Conservation (phyloP, 2,888 invertebrate species). For the Bombylius major region DNA sequence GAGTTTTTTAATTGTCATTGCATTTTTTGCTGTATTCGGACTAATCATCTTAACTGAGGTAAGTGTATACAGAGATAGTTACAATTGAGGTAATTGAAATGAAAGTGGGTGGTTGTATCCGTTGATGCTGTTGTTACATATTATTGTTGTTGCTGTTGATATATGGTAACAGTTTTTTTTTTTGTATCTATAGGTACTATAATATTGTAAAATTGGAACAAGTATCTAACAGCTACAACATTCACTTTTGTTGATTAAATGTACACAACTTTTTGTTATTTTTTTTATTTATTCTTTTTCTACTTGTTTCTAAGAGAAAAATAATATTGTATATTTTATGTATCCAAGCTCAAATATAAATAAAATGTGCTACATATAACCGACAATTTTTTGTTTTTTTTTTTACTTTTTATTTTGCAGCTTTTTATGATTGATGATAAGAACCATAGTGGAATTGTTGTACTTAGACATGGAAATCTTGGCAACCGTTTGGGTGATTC, state of each 20-base stretch:
- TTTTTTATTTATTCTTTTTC: not conserved
- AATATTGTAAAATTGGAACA: too few species aligned
- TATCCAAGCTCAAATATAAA: too few species aligned
- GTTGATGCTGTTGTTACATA: too few species aligned
- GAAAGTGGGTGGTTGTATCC: too few species aligned
- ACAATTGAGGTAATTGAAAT: too few species aligned
- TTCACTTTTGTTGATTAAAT: not conserved
- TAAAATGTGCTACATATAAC: too few species aligned
- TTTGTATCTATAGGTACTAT: too few species aligned
- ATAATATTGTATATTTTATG: not conserved
- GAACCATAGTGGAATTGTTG: slow-evolving; percentile 41
- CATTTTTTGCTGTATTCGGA: slow-evolving; percentile 81
- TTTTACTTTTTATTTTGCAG: slow-evolving; percentile 17
- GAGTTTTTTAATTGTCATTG: slow-evolving; percentile 81
- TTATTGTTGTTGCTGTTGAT: too few species aligned
- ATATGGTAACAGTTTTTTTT: too few species aligned
- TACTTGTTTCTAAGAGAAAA: not conserved
- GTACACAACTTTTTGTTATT: not conserved
- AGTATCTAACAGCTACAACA: too few species aligned
- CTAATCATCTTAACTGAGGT: slow-evolving; percentile 79
- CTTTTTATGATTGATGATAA: slow-evolving; percentile 43
- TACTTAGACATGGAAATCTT: slow-evolving; percentile 42
- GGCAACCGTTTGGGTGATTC: slow-evolving; percentile 39
- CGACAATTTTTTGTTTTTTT: too few species aligned
- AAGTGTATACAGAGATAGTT: slow-evolving; percentile 1